phyloP scores from a whole-genome alignment of 2,113 vertebrate genomes.

The Rhabdornis inornatus region DNA sequence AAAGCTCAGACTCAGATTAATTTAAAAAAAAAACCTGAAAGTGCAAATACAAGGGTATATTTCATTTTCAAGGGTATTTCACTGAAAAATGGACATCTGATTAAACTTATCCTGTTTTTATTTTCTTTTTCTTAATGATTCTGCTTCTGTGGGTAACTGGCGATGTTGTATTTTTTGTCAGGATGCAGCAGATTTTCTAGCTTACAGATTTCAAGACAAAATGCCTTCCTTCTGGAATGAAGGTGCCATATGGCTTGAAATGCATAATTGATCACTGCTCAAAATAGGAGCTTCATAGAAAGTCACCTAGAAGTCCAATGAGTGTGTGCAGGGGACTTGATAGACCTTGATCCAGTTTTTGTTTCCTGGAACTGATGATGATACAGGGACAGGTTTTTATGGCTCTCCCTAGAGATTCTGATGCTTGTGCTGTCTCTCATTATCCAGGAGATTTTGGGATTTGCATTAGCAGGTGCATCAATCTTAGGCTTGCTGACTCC shows the following conservation, averaged over 20 bases:
- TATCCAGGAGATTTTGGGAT: neutral
- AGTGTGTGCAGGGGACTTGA: neutral
- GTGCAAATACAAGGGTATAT: neutral
- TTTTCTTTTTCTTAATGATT: neutral
- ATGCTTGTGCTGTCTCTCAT: neutral
- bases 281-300: conserved; percentile 48
- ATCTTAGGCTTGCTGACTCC: neutral
- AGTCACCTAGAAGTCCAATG: neutral
- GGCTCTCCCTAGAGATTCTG: neutral
- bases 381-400: neutral
- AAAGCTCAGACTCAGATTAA: neutral
- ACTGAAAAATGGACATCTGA: neutral
- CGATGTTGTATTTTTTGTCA: neutral
- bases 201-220: conserved; percentile 44
- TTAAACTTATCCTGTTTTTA: neutral
- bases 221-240: conserved; percentile 28
- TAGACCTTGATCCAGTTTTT: neutral
- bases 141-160: neutral
- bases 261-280: conserved; percentile 37
- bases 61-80: neutral
- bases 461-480: neutral
- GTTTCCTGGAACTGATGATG: neutral
- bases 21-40: neutral
- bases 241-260: conserved; percentile 57
- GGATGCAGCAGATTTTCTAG: conserved; percentile 32